Base-by-base conservation (phyloP, 2,888 invertebrate species). In the Cristatella mucedo region DNA sequence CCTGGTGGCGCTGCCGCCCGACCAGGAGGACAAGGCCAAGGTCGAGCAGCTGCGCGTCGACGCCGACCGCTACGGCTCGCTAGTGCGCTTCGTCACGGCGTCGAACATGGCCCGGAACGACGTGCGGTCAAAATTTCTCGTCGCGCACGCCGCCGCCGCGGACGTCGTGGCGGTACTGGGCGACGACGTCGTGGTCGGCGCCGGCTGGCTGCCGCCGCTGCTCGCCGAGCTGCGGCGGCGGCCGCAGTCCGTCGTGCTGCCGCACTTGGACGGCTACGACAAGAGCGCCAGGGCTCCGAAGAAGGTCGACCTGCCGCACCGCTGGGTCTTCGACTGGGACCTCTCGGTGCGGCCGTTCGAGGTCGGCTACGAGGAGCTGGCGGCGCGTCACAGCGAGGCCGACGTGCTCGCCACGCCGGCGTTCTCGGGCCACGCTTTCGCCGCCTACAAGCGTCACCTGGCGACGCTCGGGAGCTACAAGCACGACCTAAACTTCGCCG, bases 261-360 rank as follows among this genome's bases (percentile, higher is more conserved):
- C 22, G n/a, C 24, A 36, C 9, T 7, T 36, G 36, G 26, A 22
- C n/a, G 36, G 24, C 6, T 36, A 22, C n/a, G 36, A 13, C 6
- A 15, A 36, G 24, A 36, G 9, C 15, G 13, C 36, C 5, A 26
- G 36, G 36, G n/a, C 36, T n/a, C 36, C 13, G 5, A 21, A 9
- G 24, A 36, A 36, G 19, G n/a, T n/a, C n/a, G n/a, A n/a, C n/a
- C n/a, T n/a, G n/a, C n/a, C n/a, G n/a, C n/a, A n/a, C n/a, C n/a
- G n/a, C n/a, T 36, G 36, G 36, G 22, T 6, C 4, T 36, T 36
- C 18, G 36, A 19, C 26, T 36, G 36, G 36, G 13, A 9, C n/a
- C 18, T 36, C 22, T 13, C 22, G 15, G 18, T 36, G 4, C 13
- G 26, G 4, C 6, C 36, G 3, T 36, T 26, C 26, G 36, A 36